Evolutionary conservation across 2,888 invertebrate genomes (phyloP).

Genomic region (Monochamus alternatus): DNA sequence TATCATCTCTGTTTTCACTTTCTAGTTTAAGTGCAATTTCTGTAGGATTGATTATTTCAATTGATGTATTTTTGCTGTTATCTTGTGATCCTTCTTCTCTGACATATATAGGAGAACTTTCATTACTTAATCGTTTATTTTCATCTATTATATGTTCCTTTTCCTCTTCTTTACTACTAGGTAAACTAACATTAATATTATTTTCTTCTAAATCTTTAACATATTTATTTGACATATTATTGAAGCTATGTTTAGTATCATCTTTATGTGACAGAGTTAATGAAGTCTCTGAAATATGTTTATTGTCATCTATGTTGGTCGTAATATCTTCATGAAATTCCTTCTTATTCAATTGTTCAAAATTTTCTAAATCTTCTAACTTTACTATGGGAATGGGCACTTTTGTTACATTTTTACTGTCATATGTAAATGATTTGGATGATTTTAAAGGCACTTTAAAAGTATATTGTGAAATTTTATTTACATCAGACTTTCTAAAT

Average conservation of each 20-base stretch:
- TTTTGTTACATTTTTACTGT: constrained; percentile 36
- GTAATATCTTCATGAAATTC: constrained; percentile 16
- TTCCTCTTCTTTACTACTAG: neutral
- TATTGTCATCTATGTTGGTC: constrained; percentile 34
- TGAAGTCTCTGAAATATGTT: constrained; percentile 20
- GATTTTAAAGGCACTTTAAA: constrained; percentile 50
- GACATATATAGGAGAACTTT: constrained; percentile 13
- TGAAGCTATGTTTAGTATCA: constrained; percentile 29
- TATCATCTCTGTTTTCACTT: constrained; percentile 24
- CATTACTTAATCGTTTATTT: neutral
- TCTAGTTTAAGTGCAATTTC: constrained; percentile 17
- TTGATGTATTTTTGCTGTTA: neutral
- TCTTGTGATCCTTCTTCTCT: neutral
- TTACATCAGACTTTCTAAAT: constrained; percentile 56
- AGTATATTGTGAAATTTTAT: constrained; percentile 48
- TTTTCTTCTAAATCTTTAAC: neutral
- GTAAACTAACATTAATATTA: neutral
- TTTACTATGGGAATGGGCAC: constrained; percentile 38
- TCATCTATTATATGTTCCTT: neutral
- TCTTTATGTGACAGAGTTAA: constrained; percentile 20
- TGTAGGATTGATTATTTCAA: neutral
- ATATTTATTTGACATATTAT: constrained; percentile 27
- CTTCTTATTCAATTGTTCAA: constrained; percentile 45
- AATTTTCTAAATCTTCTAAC: constrained; percentile 52
- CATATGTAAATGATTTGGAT: constrained; percentile 42